Conservation (phyloP, 2,888 invertebrate genomes). For the Megamerina dolium region DNA sequence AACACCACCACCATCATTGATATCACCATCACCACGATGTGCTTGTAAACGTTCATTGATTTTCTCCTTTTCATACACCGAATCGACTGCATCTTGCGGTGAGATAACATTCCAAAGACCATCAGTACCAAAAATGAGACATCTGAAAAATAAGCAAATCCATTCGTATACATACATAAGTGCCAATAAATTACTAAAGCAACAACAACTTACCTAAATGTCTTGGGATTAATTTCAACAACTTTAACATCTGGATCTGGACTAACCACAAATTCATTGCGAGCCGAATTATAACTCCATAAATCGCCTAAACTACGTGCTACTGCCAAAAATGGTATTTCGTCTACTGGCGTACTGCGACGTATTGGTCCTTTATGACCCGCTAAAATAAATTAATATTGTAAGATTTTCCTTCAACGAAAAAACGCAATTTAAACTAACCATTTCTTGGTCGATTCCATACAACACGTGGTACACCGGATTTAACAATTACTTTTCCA, state of each 20-base stretch:
- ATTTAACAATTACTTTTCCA: slow-evolving; percentile 70
- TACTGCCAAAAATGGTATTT: slow-evolving; percentile 93
- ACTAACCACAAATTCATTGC: slow-evolving; percentile 92
- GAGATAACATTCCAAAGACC: slow-evolving; percentile 95
- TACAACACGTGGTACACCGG: slow-evolving; percentile 91
- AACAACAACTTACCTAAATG: slow-evolving; percentile 58
- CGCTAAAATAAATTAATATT: slow-evolving; percentile 13
- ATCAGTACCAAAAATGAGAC: slow-evolving; percentile 92
- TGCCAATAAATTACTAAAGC: too few species aligned
- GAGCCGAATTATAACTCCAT: slow-evolving; percentile 92
- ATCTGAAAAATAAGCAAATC: slow-evolving; percentile 51
- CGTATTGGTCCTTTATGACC: slow-evolving; percentile 70
- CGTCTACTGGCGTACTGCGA: slow-evolving; percentile 84
- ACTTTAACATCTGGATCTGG: slow-evolving; percentile 95
- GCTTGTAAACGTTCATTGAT: slow-evolving; percentile 62
- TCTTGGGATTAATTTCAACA: slow-evolving; percentile 70
- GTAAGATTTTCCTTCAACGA: not conserved
- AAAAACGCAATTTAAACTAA: slow-evolving; percentile 14
- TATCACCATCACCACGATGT: slow-evolving; percentile 37
- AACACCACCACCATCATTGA: slow-evolving; percentile 33
- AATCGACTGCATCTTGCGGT: slow-evolving; percentile 73
- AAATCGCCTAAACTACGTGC: slow-evolving; percentile 93
- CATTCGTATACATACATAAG: not conserved
- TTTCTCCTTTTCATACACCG: slow-evolving; percentile 75
- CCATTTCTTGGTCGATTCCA: slow-evolving; percentile 90